phyloP scores from a whole-genome alignment of 2,888 invertebrate species.

The Charanyca ferruginea region DNA sequence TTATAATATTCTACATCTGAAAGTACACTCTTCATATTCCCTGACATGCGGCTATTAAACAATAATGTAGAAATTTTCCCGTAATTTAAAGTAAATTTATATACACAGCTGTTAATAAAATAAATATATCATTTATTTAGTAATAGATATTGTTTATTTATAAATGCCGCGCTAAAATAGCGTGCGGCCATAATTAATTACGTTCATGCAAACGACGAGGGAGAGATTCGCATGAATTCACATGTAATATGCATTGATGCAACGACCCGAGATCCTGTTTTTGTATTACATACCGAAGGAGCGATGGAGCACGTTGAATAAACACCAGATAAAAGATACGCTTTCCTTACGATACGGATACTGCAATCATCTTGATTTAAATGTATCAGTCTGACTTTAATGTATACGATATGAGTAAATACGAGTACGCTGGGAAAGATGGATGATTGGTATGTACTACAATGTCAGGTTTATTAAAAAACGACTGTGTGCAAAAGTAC shows the following conservation, averaged over 20 bases:
- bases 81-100: conserved; percentile 19
- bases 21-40: too few species aligned
- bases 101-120: conserved; percentile 30
- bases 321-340: conserved; percentile 68
- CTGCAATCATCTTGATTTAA: conserved; percentile 61
- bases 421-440: conserved; percentile 44
- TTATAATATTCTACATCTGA: too few species aligned
- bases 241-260: conserved; percentile 65
- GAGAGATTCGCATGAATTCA: conserved; percentile 69
- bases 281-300: conserved; percentile 72
- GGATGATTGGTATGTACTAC: conserved; percentile 36
- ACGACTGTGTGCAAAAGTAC: conserved; percentile 20
- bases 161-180: conserved; percentile 55
- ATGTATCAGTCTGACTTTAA: conserved; percentile 55
- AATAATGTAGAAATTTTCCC: conserved; percentile 10
- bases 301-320: conserved; percentile 68
- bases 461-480: conserved; percentile 58
- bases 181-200: conserved; percentile 49
- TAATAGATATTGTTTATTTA: conserved; percentile 61
- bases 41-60: conserved; percentile 7
- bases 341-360: conserved; percentile 68
- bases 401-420: conserved; percentile 44
- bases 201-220: conserved; percentile 68
- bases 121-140: conserved; percentile 34
- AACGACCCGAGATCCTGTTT: conserved; percentile 66